Evolutionary conservation across 1,140 invertebrate genomes (phyloP).

Genomic region (Diorhabda carinulata): DNA sequence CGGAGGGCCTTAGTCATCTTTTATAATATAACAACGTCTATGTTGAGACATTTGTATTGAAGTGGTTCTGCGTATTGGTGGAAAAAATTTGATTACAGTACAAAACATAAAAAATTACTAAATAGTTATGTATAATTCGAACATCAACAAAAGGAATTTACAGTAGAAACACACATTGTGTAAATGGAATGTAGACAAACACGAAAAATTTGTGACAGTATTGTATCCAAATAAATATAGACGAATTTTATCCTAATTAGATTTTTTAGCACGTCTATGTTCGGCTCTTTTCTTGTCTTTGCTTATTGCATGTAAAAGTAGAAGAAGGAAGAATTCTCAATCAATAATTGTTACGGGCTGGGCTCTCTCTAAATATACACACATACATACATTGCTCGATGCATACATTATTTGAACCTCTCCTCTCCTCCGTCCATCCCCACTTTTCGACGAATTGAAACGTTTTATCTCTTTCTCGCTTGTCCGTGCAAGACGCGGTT

Average conservation of each 20-base stretch:
- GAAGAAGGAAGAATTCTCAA: constrained; percentile 46
- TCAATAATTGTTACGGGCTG: constrained; percentile 47
- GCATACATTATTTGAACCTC: constrained; percentile 26
- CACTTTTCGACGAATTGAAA: not conserved
- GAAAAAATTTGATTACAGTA: too few relatives aligned
- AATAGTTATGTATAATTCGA: too few relatives aligned
- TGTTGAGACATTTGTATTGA: too few relatives aligned
- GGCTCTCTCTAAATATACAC: constrained; percentile 11
- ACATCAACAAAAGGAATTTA: too few relatives aligned
- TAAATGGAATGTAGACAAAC: too few relatives aligned
- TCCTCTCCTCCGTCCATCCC: constrained; percentile 6
- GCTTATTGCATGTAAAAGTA: constrained; percentile 43
- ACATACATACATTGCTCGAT: constrained; percentile 29
- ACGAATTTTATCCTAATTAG: not conserved
- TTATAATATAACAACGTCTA: too few relatives aligned
- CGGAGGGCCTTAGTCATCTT: too few relatives aligned
- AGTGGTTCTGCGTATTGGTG: too few relatives aligned
- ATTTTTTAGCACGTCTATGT: not conserved
- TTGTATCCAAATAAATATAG: too few relatives aligned
- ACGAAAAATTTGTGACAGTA: too few relatives aligned
- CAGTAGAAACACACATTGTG: too few relatives aligned
- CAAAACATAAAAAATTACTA: too few relatives aligned
- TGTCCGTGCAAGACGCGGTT: not conserved
- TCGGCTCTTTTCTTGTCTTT: constrained; percentile 39
- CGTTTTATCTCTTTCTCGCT: not conserved